phyloP scores from a whole-genome alignment of 2,797 vertebrate species.

The Enteromius mattozi region DNA sequence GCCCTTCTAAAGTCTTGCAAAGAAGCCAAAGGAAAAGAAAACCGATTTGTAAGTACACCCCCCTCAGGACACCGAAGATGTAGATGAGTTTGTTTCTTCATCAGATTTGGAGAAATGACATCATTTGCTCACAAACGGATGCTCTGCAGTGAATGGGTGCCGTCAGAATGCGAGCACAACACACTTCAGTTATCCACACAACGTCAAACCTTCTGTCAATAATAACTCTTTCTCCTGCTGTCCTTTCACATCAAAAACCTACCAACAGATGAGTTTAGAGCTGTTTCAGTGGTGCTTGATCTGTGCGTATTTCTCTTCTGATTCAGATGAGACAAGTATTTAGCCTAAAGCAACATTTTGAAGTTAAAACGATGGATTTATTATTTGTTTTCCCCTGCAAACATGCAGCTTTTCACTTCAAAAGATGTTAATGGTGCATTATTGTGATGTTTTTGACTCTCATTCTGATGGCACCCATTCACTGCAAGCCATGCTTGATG shows the following conservation, averaged over 20 bases:
- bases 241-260: background rate
- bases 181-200: background rate
- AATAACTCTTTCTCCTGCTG: background rate
- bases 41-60: constrained; percentile 86
- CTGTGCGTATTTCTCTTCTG: background rate
- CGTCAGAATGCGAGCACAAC: background rate
- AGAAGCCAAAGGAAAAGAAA: constrained; percentile 93
- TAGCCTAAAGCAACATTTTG: background rate
- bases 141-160: background rate
- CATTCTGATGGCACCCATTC: background rate
- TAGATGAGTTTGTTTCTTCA: background rate
- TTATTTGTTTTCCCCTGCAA: background rate
- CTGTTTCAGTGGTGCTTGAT: background rate
- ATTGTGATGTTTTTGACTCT: background rate
- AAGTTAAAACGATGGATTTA: background rate
- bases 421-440: background rate
- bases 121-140: background rate
- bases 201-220: background rate
- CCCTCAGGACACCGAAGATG: background rate
- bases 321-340: background rate
- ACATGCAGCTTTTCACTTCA: background rate
- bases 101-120: background rate
- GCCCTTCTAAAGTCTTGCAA: constrained; percentile 85
- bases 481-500: background rate
- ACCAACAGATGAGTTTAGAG: too few species aligned